Conservation (phyloP, 1,140 invertebrate genomes). For the Daktulosphaira vitifoliae region DNA sequence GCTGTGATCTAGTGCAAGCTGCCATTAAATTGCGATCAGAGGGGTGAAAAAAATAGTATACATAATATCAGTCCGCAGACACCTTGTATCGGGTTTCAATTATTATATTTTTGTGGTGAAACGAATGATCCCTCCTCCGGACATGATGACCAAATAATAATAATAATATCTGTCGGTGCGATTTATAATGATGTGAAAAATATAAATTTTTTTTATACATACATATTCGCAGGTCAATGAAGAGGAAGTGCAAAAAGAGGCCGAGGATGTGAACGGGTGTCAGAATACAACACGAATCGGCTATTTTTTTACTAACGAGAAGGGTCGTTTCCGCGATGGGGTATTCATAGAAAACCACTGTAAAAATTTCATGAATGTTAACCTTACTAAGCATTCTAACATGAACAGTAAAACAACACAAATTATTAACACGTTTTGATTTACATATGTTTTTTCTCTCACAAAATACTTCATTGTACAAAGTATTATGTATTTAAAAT, state of each 20-base stretch:
- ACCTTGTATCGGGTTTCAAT: conserved; percentile 30
- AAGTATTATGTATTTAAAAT: no score
- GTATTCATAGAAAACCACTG: not conserved
- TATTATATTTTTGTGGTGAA: conserved; percentile 23
- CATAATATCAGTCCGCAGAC: not conserved
- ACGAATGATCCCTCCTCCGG: conserved; percentile 14
- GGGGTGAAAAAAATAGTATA: not conserved
- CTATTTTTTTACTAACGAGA: conserved; percentile 17
- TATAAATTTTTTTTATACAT: not conserved
- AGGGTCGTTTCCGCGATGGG: not conserved
- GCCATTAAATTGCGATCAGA: conserved; percentile 17
- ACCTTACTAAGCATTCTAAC: no score
- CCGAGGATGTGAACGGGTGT: not conserved
- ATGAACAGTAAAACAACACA: no score
- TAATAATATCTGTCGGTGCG: conserved; percentile 4
- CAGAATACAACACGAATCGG: not conserved
- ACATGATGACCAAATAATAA: conserved; percentile 21
- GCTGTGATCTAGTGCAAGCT: not conserved
- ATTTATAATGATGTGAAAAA: conserved; percentile 14
- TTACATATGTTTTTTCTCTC: no score
- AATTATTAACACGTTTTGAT: no score
- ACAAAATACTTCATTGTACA: no score
- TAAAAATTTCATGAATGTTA: no score
- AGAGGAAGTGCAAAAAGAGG: conserved; percentile 21
- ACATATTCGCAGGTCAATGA: not conserved